Evolutionary conservation across 2,888 invertebrate species (phyloP), one percentile per base, ranked within the genome.

Genomic region (Thyatira batis): DNA sequence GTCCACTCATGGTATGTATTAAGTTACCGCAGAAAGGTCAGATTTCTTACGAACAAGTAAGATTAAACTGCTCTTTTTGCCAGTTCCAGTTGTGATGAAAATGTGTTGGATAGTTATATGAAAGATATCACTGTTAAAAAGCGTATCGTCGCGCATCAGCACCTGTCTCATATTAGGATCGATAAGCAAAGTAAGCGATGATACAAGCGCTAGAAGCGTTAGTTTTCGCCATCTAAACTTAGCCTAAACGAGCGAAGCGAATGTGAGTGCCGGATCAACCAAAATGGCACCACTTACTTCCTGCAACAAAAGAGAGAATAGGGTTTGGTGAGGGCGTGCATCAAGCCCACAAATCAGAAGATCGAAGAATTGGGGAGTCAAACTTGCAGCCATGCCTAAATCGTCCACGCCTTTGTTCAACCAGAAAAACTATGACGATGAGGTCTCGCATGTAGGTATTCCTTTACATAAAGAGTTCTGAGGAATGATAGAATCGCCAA

Each of bases 241-340:
- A 87, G 85, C 84, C 88, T 88, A 89, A 79, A 79, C 78, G 83
- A 88, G 80, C 84, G 79, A 85, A 86, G 87, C 86, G 78, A 80
- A 79, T 84, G 85, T 82, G 81, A 85, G 85, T 89, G 89, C 86
- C 84, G 90, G 85, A 84, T 79, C 89, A 86, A 87, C 87, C 82
- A 84, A 89, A 87, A 87, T 82, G 87, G 83, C 89, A 89, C 80
- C 89, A 92, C 92, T 92, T 92, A 92, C 92, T 92, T 92, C 92
- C 92, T 92, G 92, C 80, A 92, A 92, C 90, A 92, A 92, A 90
- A 90, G 87, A 91, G 83, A 90, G 78, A 87, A 85, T 60, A 80
- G 86, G 89, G 75, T 65, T 86, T 81, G 85, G 88, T 89, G 86
- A 85, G 79, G 88, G 81, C 85, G 89, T 90, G 91, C 89, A 85